Evolutionary conservation across 2,113 vertebrate species (phyloP), one percentile per base, ranked within the genome.

Genomic region (Melierax canorus): DNA sequence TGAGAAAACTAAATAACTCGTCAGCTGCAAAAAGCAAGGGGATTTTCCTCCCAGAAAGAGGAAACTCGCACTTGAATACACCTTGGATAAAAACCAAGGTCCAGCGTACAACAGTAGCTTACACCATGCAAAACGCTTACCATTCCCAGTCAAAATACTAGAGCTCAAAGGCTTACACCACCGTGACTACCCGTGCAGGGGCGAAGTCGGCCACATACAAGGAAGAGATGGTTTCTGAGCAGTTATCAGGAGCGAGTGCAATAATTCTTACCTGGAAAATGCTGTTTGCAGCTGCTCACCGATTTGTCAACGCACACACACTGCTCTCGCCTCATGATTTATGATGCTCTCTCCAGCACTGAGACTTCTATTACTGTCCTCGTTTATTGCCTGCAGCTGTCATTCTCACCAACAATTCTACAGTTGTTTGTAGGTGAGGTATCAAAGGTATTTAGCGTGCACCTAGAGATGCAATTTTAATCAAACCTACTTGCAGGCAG

Each of bases 361-460:
- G 86, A 98, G 97, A 94, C 97, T 97, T 96, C 97, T 95, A 96
- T 98, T 97, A 93, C 97, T 94, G 92, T 98, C 96, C 96, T 97
- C 96, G 27, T 98, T 98, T 98, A 98, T 96, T 98, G 97, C 97
- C 98, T 97, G 97, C 97, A 98, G 97, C 98, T 98, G 98, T 98
- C 98, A 98, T 83, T 97, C 94, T 98, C 96, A 88, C 93, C 92
- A 92, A 88, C 94, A 97, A 97, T 97, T 95, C 97, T 92, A 96
- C 77, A 96, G 95, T 96, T 95, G 91, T 98, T 97, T 98, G 94
- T 96, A 98, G 97, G 97, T 97, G 93, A 94, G 89, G 94, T 97
- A 98, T 97, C 98, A 98, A 96, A 98, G 94, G 93, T 95, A 98
- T 95, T 96, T 91, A 95, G 84, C 9, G 41, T 39, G 90, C 88